These are phyloP conservation scores for Axis porcinus DNA, from an alignment of 2,113 vertebrate species.

Conservation along the genomic window DNA sequence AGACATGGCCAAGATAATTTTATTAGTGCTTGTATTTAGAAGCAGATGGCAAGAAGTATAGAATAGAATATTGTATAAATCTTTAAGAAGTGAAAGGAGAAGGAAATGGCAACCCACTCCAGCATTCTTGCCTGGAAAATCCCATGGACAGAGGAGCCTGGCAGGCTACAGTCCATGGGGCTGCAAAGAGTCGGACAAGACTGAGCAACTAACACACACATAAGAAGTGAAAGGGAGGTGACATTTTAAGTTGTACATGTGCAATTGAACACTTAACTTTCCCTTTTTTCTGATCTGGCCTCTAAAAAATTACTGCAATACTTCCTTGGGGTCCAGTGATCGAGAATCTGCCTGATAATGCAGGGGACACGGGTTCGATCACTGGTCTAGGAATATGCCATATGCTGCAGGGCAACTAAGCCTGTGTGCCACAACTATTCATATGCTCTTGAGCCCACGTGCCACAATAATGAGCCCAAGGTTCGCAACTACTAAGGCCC, in stretches of 20 bases:
- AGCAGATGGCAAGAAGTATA: not conserved
- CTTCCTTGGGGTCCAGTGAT: not conserved
- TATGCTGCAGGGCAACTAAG: not conserved
- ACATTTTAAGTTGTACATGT: not conserved
- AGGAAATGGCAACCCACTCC: not conserved
- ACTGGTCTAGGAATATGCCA: not conserved
- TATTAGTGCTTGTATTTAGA: not conserved
- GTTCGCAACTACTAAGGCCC: not conserved
- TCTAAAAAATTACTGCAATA: not conserved
- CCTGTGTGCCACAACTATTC: not conserved
- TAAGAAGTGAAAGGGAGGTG: not conserved
- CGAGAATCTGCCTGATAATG: not conserved
- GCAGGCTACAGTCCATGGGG: not conserved
- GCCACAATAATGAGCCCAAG: not conserved
- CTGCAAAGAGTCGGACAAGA: not conserved
- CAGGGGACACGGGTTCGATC: not conserved
- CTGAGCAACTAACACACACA: not conserved
- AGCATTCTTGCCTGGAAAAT: not conserved
- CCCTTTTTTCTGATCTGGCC: not conserved
- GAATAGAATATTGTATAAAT: not conserved
- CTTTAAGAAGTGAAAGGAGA: not conserved
- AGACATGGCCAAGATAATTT: not conserved
- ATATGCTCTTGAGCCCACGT: not conserved
- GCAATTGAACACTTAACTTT: not conserved
- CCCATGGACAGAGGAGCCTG: not conserved